These are phyloP conservation scores for Laticauda colubrina DNA, from an alignment of 2,113 vertebrate genomes.

Conservation along the genomic window DNA sequence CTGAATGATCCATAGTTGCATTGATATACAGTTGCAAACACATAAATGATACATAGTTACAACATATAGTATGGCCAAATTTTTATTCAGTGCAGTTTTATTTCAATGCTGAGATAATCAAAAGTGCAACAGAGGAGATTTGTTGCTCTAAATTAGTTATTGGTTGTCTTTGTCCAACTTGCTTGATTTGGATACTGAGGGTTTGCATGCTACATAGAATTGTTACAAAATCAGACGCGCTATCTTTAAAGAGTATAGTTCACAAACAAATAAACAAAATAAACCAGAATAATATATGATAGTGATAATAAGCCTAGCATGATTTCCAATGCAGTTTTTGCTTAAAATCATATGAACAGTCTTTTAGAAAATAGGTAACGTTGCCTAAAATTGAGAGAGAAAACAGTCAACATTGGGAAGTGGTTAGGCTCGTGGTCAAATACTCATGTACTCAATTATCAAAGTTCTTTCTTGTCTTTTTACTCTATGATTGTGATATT, in stretches of 20 bases:
- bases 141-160: background rate
- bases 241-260: background rate
- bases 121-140: background rate
- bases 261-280: background rate
- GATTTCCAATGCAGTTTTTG: background rate
- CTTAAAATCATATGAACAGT: background rate
- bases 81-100: background rate
- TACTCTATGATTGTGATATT: background rate
- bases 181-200: background rate
- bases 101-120: background rate
- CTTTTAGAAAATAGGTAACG: background rate
- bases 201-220: background rate
- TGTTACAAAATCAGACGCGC: background rate
- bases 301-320: background rate
- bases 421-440: no score
- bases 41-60: no score
- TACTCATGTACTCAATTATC: no score
- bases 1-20: no score
- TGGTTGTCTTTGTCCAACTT: background rate
- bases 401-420: no score
- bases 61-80: constrained; percentile 23
- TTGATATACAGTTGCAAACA: no score
- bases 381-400: background rate
- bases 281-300: background rate
- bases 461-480: background rate